Conservation (phyloP, 2,888 invertebrate species). For the Ennomos quercinarius region DNA sequence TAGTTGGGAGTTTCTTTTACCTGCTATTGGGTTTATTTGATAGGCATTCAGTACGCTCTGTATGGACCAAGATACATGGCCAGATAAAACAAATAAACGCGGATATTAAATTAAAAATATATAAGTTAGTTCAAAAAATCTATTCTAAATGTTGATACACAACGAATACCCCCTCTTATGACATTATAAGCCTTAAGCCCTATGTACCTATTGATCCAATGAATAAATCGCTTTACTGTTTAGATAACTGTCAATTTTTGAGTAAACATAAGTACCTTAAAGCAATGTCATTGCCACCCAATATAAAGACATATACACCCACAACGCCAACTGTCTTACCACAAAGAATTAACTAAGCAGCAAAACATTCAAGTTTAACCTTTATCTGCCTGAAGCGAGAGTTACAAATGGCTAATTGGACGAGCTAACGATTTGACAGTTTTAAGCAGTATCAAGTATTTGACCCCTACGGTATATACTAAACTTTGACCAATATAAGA, state of each 20-base stretch:
- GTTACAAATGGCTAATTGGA: background rate
- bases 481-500: no score
- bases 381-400: no score
- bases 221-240: slow-evolving; percentile 8
- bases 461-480: no score
- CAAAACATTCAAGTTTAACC: no score
- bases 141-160: slow-evolving; percentile 4
- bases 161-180: slow-evolving; percentile 2
- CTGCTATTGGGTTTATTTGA: slow-evolving; percentile 7
- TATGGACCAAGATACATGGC: background rate
- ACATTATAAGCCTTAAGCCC: background rate
- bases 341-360: no score
- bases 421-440: background rate
- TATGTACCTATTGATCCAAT: background rate
- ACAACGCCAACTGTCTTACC: no score
- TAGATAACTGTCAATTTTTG: slow-evolving; percentile 3
- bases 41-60: background rate
- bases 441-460: no score
- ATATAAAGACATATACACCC: background rate
- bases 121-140: no score
- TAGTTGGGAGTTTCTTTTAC: slow-evolving; percentile 28
- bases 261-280: background rate
- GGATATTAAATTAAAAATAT: no score
- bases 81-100: background rate
- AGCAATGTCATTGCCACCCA: slow-evolving; percentile 1